These are phyloP conservation scores for Gambusia yucatana DNA, from an alignment of 2,797 vertebrate genomes.

Conservation along the genomic window DNA sequence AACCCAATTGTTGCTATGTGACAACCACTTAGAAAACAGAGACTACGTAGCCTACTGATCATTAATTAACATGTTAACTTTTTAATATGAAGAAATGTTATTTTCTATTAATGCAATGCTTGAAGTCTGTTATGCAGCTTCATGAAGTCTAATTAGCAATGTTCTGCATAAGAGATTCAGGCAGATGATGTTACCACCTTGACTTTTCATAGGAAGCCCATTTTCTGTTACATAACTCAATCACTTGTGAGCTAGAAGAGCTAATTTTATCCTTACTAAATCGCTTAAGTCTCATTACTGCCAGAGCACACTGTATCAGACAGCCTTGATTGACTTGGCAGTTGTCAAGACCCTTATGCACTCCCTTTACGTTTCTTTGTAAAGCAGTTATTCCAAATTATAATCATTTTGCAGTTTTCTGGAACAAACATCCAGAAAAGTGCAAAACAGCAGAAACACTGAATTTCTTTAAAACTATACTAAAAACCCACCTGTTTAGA, in stretches of 20 bases:
- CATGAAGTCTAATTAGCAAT: slow-evolving; percentile 38
- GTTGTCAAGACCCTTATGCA: slow-evolving; percentile 40
- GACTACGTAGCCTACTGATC: not conserved
- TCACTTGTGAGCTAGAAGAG: slow-evolving; percentile 65
- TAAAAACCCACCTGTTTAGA: no score
- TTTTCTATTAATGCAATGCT: not conserved
- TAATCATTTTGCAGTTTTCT: not conserved
- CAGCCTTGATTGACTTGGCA: slow-evolving; percentile 70
- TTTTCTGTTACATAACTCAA: slow-evolving; percentile 77
- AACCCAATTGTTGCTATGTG: not conserved
- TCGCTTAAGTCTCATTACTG: slow-evolving; percentile 77
- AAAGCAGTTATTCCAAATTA: not conserved
- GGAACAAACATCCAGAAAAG: no score
- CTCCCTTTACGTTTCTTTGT: slow-evolving; percentile 11
- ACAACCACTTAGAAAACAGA: not conserved
- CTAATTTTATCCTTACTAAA: slow-evolving; percentile 79
- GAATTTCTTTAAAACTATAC: no score
- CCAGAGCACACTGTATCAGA: slow-evolving; percentile 69
- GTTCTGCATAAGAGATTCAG: slow-evolving; percentile 37
- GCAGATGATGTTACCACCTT: slow-evolving; percentile 66
- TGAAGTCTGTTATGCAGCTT: not conserved
- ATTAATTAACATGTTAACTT: not conserved
- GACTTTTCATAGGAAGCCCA: slow-evolving; percentile 73
- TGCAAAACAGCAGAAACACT: no score
- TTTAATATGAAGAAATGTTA: not conserved